Percentiles rank a stretch among this genome's conserved stretches.
Evolutionary conservation across 2,888 invertebrate species (phyloP).

Genomic region (Apantesis nais): DNA sequence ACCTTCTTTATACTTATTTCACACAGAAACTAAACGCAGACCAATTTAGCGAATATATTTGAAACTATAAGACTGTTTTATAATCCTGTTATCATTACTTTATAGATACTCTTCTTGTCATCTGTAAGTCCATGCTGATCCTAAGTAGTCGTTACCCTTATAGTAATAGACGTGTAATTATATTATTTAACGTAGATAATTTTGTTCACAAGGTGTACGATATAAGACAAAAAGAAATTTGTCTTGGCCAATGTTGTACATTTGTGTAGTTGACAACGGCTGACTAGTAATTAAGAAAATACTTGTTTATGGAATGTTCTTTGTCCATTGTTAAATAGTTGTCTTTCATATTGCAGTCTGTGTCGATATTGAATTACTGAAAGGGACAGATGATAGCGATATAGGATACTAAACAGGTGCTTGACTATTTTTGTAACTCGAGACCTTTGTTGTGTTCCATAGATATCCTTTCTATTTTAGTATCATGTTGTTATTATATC

Average conservation of each 20-base stretch:
- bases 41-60: neutral
- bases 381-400: slow-evolving; percentile 12
- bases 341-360: neutral
- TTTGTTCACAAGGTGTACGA: neutral
- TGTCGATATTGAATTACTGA: slow-evolving; percentile 14
- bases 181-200: neutral
- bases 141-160: neutral
- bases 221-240: neutral
- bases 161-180: neutral
- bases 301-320: slow-evolving; percentile 6
- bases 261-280: neutral
- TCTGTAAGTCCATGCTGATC: neutral
- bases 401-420: slow-evolving; percentile 38
- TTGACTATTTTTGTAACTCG: slow-evolving; percentile 25
- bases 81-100: neutral
- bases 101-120: neutral
- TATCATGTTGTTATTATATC: neutral
- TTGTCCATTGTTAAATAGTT: slow-evolving; percentile 11
- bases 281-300: slow-evolving; percentile 8
- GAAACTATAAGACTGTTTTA: neutral
- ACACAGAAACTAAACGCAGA: neutral
- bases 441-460: slow-evolving; percentile 9
- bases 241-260: neutral
- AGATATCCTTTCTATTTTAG: slow-evolving; percentile 1
- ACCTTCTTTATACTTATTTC: neutral